Evolutionary conservation across 2,888 invertebrate genomes (phyloP).

Genomic region (Melikaiella ostensackeni): DNA sequence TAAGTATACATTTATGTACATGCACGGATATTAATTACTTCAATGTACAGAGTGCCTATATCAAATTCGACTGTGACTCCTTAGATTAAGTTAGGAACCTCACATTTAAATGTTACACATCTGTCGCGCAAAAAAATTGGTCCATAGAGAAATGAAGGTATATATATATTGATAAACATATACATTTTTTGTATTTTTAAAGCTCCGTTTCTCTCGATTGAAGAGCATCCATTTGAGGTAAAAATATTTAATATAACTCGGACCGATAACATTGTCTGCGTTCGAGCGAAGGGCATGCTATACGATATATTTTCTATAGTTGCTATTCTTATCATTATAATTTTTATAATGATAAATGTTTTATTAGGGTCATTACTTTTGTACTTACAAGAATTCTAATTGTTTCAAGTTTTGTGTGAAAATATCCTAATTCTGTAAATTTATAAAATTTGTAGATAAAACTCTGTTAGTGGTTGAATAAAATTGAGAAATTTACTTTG

Average conservation of each 20-base stretch:
- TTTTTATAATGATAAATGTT: constrained; percentile 39
- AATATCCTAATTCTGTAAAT: constrained; percentile 7
- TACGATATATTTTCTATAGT: constrained; percentile 20
- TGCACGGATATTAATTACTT: constrained; percentile 28
- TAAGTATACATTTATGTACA: constrained; percentile 30
- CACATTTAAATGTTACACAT: constrained; percentile 39
- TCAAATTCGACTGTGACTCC: constrained; percentile 36
- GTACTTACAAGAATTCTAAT: constrained; percentile 28
- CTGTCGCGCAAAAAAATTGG: constrained; percentile 31
- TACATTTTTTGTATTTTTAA: constrained; percentile 9
- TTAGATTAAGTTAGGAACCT: constrained; percentile 30
- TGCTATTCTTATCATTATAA: constrained; percentile 38
- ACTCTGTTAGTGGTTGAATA: constrained; percentile 24
- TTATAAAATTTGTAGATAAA: not conserved
- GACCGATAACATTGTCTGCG: constrained; percentile 3
- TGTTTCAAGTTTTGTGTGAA: constrained; percentile 8
- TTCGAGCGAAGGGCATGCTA: constrained; percentile 32
- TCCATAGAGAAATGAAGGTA: constrained; percentile 35
- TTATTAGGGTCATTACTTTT: constrained; percentile 37
- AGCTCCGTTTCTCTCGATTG: constrained; percentile 29
- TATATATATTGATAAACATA: not conserved
- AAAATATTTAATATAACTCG: constrained; percentile 36
- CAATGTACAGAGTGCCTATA: constrained; percentile 35
- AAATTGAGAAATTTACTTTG: constrained; percentile 1
- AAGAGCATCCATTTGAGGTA: constrained; percentile 16